Conservation (phyloP, 92 coral and sea anemone species). For the Porites cylindrica region DNA sequence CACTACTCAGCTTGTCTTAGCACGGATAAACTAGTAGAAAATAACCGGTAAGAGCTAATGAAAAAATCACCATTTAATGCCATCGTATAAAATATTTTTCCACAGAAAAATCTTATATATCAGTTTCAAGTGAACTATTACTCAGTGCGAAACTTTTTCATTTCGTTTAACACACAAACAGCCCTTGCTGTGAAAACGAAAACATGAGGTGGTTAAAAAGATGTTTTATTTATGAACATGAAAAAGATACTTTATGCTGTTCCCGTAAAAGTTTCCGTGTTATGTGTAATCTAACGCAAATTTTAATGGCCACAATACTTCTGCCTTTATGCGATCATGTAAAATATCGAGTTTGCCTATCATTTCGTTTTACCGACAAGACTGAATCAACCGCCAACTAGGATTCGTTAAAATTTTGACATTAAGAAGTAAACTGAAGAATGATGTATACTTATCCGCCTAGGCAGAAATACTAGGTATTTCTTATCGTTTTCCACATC, state of each 20-base stretch:
- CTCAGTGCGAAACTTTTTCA: constrained; percentile 2
- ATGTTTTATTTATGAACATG: constrained; percentile 16
- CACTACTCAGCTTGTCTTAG: not conserved
- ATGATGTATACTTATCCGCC: not conserved
- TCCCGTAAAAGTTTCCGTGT: not conserved
- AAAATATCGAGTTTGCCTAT: not conserved
- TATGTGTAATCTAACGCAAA: constrained; percentile 9
- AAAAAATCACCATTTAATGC: not conserved
- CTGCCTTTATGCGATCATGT: not conserved
- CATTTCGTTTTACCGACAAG: not conserved
- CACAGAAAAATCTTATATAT: not conserved
- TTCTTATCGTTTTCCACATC: not conserved
- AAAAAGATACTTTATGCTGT: constrained; percentile 7
- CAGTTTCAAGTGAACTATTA: not conserved
- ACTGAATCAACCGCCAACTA: not conserved
- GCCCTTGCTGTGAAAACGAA: not conserved
- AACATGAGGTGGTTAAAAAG: not conserved
- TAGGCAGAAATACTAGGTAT: not conserved
- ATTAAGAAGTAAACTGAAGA: not conserved
- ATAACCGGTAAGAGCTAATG: not conserved
- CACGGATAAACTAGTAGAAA: not conserved
- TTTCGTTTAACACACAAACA: not conserved
- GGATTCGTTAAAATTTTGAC: constrained; percentile 1
- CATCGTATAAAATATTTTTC: not conserved
- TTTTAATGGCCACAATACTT: not conserved